Conservation (phyloP, 2,797 vertebrate genomes). For the Microchirus variegatus region DNA sequence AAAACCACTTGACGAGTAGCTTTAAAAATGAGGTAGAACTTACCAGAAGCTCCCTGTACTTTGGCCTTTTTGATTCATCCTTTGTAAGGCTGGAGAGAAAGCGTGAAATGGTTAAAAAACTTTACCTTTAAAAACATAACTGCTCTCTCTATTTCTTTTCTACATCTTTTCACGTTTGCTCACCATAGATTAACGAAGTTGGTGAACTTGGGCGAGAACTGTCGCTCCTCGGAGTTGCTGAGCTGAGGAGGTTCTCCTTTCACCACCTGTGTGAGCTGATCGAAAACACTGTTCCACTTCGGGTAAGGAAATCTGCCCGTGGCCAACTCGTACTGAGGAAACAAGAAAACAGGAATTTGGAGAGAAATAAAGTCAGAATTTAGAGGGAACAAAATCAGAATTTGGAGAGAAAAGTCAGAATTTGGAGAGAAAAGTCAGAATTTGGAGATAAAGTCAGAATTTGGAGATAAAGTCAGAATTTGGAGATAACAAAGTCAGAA, state of each 20-base stretch:
- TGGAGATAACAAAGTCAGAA: no score
- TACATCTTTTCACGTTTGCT: conserved; percentile 51
- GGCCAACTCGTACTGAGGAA: conserved; percentile 91
- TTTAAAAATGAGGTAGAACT: conserved; percentile 63
- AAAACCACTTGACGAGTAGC: neutral
- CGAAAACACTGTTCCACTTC: conserved; percentile 99
- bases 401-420: no score
- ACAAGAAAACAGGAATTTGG: neutral
- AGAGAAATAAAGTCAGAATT: no score
- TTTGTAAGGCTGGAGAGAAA: conserved; percentile 92
- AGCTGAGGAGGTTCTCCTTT: conserved; percentile 97
- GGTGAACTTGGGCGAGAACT: conserved; percentile 97
- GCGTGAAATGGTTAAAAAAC: neutral
- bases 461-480: no score
- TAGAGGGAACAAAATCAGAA: no score
- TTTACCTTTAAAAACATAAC: no score
- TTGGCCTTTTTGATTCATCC: conserved; percentile 99
- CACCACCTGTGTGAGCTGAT: conserved; percentile 98
- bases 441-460: no score
- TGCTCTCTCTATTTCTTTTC: no score
- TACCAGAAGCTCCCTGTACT: conserved; percentile 99
- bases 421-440: no score
- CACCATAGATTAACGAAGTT: conserved; percentile 98
- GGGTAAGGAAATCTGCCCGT: conserved; percentile 96
- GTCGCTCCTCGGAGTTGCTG: conserved; percentile 94